Percentiles rank a stretch among this genome's conserved stretches.
Conservation (phyloP, 2,797 vertebrate genomes). For the Labroides dimidiatus region DNA sequence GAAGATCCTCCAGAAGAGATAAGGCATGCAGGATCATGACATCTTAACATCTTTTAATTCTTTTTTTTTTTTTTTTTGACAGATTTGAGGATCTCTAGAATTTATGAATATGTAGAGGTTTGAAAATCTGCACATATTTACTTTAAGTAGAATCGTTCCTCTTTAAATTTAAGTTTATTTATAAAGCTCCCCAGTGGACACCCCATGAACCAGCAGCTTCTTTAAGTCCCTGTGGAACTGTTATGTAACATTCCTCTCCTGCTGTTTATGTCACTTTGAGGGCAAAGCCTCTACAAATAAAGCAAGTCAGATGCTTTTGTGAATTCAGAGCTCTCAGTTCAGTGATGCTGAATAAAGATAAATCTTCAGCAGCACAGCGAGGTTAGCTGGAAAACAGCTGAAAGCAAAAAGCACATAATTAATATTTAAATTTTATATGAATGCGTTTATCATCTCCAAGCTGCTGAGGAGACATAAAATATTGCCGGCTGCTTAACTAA, state of each 20-base stretch:
- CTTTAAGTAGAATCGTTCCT: too few relatives aligned
- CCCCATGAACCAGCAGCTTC: too few relatives aligned
- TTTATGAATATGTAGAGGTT: too few relatives aligned
- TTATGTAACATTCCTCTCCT: not conserved
- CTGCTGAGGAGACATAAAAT: conserved; percentile 33
- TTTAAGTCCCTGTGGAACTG: too few relatives aligned
- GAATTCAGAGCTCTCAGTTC: conserved; percentile 3
- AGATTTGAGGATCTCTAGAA: too few relatives aligned
- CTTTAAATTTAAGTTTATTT: too few relatives aligned
- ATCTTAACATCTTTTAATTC: too few relatives aligned
- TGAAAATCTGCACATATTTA: too few relatives aligned
- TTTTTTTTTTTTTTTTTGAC: too few relatives aligned
- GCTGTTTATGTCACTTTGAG: not conserved
- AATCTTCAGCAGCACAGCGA: conserved; percentile 19
- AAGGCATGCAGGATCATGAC: too few relatives aligned
- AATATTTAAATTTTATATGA: conserved; percentile 40
- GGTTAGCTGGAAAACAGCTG: conserved; percentile 28
- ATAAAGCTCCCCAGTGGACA: too few relatives aligned
- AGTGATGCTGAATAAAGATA: conserved; percentile 4
- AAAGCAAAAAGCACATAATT: conserved; percentile 35
- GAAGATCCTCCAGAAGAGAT: too few relatives aligned
- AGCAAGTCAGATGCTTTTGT: conserved; percentile 2
- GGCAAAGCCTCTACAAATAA: conserved; percentile 14
- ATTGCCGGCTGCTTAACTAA: conserved; percentile 24
- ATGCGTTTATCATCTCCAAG: conserved; percentile 29